Conservation (phyloP, 37 sponge, comb jelly and placozoan species). For the Cliona cf. orientalis region DNA sequence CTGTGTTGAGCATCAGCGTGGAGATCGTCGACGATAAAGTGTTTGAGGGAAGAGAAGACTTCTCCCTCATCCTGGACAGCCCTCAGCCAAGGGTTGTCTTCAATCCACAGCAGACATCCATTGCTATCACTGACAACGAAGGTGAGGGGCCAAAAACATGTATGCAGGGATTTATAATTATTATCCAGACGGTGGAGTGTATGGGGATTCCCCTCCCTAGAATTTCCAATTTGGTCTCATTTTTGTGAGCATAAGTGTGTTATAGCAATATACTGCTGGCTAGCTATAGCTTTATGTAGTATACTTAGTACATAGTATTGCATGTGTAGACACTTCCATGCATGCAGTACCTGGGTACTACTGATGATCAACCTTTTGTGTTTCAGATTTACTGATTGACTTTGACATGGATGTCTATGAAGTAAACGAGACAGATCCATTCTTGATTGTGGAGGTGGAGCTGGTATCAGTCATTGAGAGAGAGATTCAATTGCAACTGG, state of each 20-base stretch:
- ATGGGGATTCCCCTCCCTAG: no score
- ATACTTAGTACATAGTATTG: no score
- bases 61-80: not conserved
- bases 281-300: no score
- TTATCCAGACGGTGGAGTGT: not conserved
- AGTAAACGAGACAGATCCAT: not conserved
- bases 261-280: no score
- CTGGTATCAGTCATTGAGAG: not conserved
- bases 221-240: no score
- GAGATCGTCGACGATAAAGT: slow-evolving; percentile 8
- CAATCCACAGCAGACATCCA: not conserved
- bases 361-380: no score
- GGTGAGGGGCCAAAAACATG: no score
- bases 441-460: not conserved
- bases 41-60: slow-evolving; percentile 28
- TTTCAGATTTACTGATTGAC: no score
- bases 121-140: slow-evolving; percentile 22
- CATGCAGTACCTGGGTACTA: no score
- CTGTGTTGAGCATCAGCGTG: not conserved
- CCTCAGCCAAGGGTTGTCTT: slow-evolving; percentile 1
- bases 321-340: no score
- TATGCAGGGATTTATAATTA: not conserved
- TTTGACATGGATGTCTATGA: no score
- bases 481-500: not conserved
- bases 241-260: no score